Base-by-base conservation (phyloP, 1,140 invertebrate species). In the Dryas iulia region DNA sequence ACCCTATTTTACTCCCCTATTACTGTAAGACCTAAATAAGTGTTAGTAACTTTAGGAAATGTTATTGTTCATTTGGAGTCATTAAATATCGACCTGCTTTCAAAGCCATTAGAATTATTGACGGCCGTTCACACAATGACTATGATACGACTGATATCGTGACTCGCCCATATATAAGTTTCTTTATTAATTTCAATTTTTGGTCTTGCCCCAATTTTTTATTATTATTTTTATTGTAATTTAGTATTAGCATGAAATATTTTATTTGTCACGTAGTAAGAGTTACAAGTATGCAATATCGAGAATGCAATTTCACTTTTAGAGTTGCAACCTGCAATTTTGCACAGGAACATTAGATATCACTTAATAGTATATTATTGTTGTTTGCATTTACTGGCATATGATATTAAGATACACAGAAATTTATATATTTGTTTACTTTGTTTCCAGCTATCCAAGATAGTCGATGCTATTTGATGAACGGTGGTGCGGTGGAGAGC, bases 401-500 rank as follows among this genome's bases (percentile, higher is more conserved):
- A 47, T 47, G 18, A 3, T 6, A 2, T 18, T 47, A 7, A 47
- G 39, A 47, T 18, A 47, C 1, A 47, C 1, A 47, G 39, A 47
- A 47, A 47, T 6, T 2, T 47, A 21, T 47, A 30, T 23, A 23
- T 3, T 30, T 11, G 58, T 53, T 30, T 58, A 23, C 25, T 35
- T 65, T 52, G n/a, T 10, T 82, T 79, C 2, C 83, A 92, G 93
- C 92, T 56, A 94, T 95, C 77, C 93, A 94, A 78, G 96, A 97
- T 91, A 96, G 96, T 78, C 93, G 97, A 82, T 98, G 97, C 84
- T 98, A 96, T 86, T 87, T 98, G 78, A 96, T 97, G 88, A 97
- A 96, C 75, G 97, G 97, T 25, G 96, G 96, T 25, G 97, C 97
- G 0, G 96, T 97, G 2, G 97, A 97, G 84, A 97, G 96, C 84